phyloP scores from a whole-genome alignment of 2,888 invertebrate species.

The Noctua janthina region DNA sequence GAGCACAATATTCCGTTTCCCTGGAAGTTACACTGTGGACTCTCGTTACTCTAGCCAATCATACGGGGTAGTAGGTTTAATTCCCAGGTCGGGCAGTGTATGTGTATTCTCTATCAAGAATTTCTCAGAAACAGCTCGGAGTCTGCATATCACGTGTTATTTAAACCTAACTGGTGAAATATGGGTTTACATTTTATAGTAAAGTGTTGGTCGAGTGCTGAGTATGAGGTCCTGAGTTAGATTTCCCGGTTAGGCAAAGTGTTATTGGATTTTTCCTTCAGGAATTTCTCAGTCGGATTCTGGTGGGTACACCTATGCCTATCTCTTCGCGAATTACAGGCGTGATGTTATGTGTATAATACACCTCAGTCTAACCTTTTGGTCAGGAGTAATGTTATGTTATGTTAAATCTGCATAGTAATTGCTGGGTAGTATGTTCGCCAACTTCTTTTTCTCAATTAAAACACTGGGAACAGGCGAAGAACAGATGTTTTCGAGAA shows the following conservation, averaged over 20 bases:
- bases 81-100: neutral
- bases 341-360: no score
- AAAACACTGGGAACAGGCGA: no score
- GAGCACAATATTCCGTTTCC: neutral
- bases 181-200: neutral
- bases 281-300: no score
- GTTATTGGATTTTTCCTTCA: neutral
- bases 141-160: neutral
- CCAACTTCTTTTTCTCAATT: no score
- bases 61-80: neutral
- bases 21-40: neutral
- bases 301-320: no score
- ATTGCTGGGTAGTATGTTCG: neutral
- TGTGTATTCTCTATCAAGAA: neutral
- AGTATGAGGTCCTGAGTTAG: neutral
- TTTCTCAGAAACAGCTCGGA: neutral
- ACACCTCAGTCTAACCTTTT: no score
- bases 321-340: no score
- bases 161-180: neutral
- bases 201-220: neutral
- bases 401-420: neutral
- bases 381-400: neutral
- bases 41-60: no score
- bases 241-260: neutral
- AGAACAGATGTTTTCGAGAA: neutral